Evolutionary conservation across 2,888 invertebrate species (phyloP).

Genomic region (Criorhina ranunculi): DNA sequence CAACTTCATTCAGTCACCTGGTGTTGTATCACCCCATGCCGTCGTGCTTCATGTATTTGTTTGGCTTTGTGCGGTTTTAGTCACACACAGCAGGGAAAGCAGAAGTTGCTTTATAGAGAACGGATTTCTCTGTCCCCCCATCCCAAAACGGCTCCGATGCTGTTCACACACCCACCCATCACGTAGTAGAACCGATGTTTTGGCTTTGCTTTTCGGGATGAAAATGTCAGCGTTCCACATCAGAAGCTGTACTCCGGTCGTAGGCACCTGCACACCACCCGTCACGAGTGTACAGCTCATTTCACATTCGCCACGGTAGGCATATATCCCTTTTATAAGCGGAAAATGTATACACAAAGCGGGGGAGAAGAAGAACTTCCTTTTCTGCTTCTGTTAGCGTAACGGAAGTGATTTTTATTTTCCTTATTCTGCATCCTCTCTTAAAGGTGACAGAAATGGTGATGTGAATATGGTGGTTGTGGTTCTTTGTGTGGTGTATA

Average conservation of each 20-base stretch:
- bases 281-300: conserved; percentile 58
- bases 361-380: conserved; percentile 25
- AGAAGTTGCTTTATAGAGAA: conserved; percentile 57
- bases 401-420: conserved; percentile 69
- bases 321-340: conserved; percentile 34
- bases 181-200: conserved; percentile 37
- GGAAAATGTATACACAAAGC: neutral
- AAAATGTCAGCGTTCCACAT: conserved; percentile 66
- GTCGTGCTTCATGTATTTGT: conserved; percentile 64
- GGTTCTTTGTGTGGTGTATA: conserved; percentile 43
- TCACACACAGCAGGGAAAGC: conserved; percentile 38
- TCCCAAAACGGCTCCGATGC: conserved; percentile 9
- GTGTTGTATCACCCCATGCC: conserved; percentile 34
- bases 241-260: conserved; percentile 31
- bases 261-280: conserved; percentile 37
- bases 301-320: conserved; percentile 67
- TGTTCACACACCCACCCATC: neutral
- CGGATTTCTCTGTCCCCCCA: conserved; percentile 46
- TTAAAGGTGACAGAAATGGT: conserved; percentile 52
- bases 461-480: conserved; percentile 12
- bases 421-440: conserved; percentile 61
- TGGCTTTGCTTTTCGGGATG: conserved; percentile 57
- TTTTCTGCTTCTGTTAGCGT: conserved; percentile 52
- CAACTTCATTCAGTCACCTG: conserved; percentile 48
- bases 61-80: conserved; percentile 73